phyloP scores from a whole-genome alignment of 2,797 vertebrate species.

The Gymnocypris eckloni region DNA sequence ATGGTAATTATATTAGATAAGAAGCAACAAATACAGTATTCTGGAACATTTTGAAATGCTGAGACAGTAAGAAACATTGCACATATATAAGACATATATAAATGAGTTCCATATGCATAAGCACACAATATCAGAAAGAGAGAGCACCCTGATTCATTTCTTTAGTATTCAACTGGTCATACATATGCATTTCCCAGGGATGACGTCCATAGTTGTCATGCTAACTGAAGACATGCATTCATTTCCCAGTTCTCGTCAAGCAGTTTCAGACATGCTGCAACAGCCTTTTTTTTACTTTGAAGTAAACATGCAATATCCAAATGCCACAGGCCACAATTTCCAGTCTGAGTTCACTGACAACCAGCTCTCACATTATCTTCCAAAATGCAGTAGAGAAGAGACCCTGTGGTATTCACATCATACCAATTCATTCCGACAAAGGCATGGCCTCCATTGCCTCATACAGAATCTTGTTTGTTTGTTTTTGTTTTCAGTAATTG shows the following conservation, averaged over 20 bases:
- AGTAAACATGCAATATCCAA: slow-evolving; percentile 56
- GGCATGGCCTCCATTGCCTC: not conserved
- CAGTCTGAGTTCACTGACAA: slow-evolving; percentile 44
- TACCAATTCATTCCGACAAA: slow-evolving; percentile 10
- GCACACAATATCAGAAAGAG: slow-evolving; percentile 54
- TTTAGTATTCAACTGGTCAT: slow-evolving; percentile 52
- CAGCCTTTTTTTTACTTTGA: not conserved
- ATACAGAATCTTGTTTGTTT: not conserved
- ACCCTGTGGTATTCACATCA: slow-evolving; percentile 36
- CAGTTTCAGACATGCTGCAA: slow-evolving; percentile 67
- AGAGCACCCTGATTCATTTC: slow-evolving; percentile 19
- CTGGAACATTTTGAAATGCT: slow-evolving; percentile 68
- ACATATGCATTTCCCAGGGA: slow-evolving; percentile 40
- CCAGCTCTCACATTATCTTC: slow-evolving; percentile 15
- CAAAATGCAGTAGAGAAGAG: slow-evolving; percentile 18
- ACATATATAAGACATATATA: slow-evolving; percentile 76
- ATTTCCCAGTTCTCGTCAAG: slow-evolving; percentile 57
- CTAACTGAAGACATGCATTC: slow-evolving; percentile 67
- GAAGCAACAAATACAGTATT: slow-evolving; percentile 70
- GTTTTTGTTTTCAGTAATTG: not conserved
- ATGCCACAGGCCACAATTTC: slow-evolving; percentile 37
- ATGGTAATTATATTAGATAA: slow-evolving; percentile 77
- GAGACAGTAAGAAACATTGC: slow-evolving; percentile 70
- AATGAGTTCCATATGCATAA: slow-evolving; percentile 71
- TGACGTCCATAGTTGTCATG: slow-evolving; percentile 69